A percentile compares a stretch with the other conserved stretches of the same genome.
These are phyloP conservation scores for Octodonta nipae DNA, from an alignment of 2,888 invertebrate species.

Conservation along the genomic window DNA sequence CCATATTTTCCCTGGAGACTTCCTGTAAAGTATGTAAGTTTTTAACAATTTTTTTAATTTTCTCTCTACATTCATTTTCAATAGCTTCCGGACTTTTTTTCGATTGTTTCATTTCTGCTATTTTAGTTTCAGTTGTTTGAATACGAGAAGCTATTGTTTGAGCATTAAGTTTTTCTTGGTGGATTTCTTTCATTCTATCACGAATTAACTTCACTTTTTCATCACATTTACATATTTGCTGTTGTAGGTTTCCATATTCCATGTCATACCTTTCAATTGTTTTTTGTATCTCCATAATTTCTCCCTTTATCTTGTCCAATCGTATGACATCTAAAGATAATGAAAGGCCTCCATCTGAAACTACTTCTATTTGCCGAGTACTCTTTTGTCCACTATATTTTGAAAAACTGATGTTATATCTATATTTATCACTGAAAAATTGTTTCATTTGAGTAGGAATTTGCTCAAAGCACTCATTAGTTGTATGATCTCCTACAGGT, in stretches of 20 bases:
- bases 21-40: background rate
- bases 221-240: constrained; percentile 13
- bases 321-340: constrained; percentile 44
- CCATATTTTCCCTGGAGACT: too few relatives aligned
- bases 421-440: constrained; percentile 52
- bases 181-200: constrained; percentile 1
- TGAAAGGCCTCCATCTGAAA: constrained; percentile 42
- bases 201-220: background rate
- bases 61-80: constrained; percentile 22
- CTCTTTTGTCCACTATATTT: constrained; percentile 51
- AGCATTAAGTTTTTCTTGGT: constrained; percentile 13
- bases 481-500: constrained; percentile 53
- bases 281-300: constrained; percentile 20
- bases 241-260: constrained; percentile 20
- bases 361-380: constrained; percentile 43
- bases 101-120: constrained; percentile 17
- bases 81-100: constrained; percentile 21
- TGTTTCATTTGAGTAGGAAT: constrained; percentile 45
- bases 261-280: constrained; percentile 1
- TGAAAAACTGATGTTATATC: constrained; percentile 40
- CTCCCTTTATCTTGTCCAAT: constrained; percentile 30
- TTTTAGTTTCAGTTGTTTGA: constrained; percentile 13
- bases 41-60: background rate
- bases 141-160: constrained; percentile 17
- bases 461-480: constrained; percentile 44